A percentile compares a stretch with the other conserved stretches of the same genome.
Conservation (phyloP, 2,888 invertebrate species). For the Noctua janthe region DNA sequence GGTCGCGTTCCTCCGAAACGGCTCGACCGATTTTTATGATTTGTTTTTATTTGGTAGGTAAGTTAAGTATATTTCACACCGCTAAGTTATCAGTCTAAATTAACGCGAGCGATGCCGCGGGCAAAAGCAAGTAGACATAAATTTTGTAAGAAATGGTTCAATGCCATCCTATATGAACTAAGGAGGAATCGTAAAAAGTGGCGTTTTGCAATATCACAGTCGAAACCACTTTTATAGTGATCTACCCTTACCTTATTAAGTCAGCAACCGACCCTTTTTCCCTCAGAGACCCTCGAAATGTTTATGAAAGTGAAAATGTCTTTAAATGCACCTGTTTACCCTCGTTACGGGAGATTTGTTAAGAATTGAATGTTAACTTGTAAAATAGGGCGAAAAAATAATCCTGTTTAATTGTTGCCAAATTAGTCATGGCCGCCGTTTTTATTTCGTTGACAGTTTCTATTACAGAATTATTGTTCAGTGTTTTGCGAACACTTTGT, state of each 20-base stretch:
- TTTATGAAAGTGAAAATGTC: slow-evolving; percentile 84
- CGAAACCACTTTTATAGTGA: slow-evolving; percentile 80
- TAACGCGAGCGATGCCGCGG: too few relatives aligned
- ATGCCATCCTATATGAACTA: slow-evolving; percentile 72
- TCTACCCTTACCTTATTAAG: slow-evolving; percentile 83
- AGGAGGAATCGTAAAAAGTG: slow-evolving; percentile 77
- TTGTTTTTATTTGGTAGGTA: too few relatives aligned
- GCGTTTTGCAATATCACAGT: slow-evolving; percentile 79
- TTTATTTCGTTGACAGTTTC: slow-evolving; percentile 40
- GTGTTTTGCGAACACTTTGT: slow-evolving; percentile 47
- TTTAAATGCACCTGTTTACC: slow-evolving; percentile 84
- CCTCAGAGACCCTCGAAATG: slow-evolving; percentile 72
- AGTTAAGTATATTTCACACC: too few relatives aligned
- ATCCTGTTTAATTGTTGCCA: slow-evolving; percentile 43
- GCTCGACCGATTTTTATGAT: too few relatives aligned
- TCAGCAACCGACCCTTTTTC: slow-evolving; percentile 80
- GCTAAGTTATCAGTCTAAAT: too few relatives aligned
- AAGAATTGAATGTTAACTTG: slow-evolving; percentile 69
- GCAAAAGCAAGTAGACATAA: not conserved
- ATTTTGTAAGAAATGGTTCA: slow-evolving; percentile 36
- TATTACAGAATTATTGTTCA: slow-evolving; percentile 39
- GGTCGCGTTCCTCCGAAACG: too few relatives aligned
- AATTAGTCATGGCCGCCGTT: slow-evolving; percentile 45
- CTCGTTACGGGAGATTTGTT: slow-evolving; percentile 71
- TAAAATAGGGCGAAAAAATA: slow-evolving; percentile 48